phyloP scores from a whole-genome alignment of 2,113 vertebrate species.

The Pangasianodon gigas region DNA sequence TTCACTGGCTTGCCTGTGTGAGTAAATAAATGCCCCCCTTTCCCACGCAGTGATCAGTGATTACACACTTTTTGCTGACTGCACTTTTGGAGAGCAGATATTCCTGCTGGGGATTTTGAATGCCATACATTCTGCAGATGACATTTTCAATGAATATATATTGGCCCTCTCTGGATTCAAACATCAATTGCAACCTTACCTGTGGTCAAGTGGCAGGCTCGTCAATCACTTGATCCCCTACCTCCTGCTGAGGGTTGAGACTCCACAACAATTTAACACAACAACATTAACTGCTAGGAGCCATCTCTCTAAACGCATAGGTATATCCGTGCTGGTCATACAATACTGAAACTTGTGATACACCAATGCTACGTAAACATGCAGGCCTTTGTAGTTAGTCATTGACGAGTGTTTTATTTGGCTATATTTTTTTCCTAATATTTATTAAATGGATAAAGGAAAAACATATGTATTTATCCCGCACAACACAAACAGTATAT shows the following conservation, averaged over 20 bases:
- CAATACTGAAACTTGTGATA: not conserved
- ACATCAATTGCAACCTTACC: slow-evolving; percentile 42
- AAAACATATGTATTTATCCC: too few relatives aligned
- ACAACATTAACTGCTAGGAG: not conserved
- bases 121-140: slow-evolving; percentile 51
- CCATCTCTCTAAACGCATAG: not conserved
- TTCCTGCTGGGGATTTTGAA: slow-evolving; percentile 42
- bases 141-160: slow-evolving; percentile 63
- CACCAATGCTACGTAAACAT: not conserved
- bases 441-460: not conserved
- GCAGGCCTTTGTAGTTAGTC: not conserved
- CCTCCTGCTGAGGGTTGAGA: not conserved
- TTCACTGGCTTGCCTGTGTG: not conserved
- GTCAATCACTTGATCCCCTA: slow-evolving; percentile 36
- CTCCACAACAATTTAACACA: not conserved
- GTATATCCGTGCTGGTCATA: not conserved
- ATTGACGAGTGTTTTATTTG: not conserved
- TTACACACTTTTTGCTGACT: slow-evolving; percentile 55
- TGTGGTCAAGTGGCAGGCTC: slow-evolving; percentile 46
- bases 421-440: not conserved
- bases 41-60: slow-evolving; percentile 41
- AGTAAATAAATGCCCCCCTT: slow-evolving; percentile 1
- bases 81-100: slow-evolving; percentile 37
- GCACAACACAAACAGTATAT: not conserved
- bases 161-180: slow-evolving; percentile 36